A percentile compares a stretch with the other conserved stretches of the same genome.
Evolutionary conservation across 35 echinoderm and acorn worm species (phyloP).

Genomic region (Stichopus chloronotus): DNA sequence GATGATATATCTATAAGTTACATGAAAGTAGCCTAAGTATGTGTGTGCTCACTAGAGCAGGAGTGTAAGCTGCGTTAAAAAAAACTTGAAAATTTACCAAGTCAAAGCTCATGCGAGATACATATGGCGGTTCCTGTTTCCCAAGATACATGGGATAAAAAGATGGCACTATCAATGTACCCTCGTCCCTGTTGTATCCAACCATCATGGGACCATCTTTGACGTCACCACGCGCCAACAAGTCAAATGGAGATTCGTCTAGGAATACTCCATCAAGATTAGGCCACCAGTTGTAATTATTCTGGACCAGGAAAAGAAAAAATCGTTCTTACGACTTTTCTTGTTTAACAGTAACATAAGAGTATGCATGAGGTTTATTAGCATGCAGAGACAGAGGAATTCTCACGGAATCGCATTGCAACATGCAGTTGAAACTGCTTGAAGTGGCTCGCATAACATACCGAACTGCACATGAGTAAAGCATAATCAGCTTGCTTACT

Average conservation of each 20-base stretch:
- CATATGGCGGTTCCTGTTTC: not conserved
- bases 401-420: not conserved
- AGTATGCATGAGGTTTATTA: not conserved
- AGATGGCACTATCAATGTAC: not conserved
- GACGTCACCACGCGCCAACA: slow-evolving; percentile 15
- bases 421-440: not conserved
- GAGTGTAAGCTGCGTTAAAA: no score
- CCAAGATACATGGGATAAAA: not conserved
- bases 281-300: not conserved
- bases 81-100: not conserved
- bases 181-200: slow-evolving; percentile 38
- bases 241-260: slow-evolving; percentile 26
- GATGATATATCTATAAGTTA: no score
- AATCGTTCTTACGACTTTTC: not conserved
- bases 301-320: not conserved
- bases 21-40: no score
- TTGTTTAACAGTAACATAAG: not conserved
- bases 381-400: not conserved
- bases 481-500: no score
- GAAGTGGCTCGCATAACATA: no score
- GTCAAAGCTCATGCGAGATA: not conserved
- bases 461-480: no score
- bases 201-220: slow-evolving; percentile 19
- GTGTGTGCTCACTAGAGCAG: no score
- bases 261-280: slow-evolving; percentile 47